Base-by-base conservation (phyloP, 1,140 invertebrate genomes). In the Chlorops oryzae region DNA sequence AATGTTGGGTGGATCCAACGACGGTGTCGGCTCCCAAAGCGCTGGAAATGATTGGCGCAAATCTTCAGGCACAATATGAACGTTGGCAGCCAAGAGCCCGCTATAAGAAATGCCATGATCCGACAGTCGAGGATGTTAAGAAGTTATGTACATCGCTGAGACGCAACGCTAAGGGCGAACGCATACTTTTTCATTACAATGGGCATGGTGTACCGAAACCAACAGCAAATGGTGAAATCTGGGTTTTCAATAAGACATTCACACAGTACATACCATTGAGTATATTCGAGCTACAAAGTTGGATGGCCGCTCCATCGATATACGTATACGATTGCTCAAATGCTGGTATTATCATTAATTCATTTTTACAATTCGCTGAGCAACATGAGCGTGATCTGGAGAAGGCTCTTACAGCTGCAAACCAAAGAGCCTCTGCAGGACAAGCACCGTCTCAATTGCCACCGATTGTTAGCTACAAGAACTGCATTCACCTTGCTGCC, bases 301-400 rank as follows among this genome's bases (percentile, higher is more conserved):
- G 96, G 96, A 98, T 99, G 93, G 93, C 92, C 44, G 87, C 90
- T 44, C 96, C 96, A 5, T 97, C 95, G 35, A 96, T 99, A 51
- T 99, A 98, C 77, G 95, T 99, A 7, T 99, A 97, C 76, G 96
- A 99, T 73, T 99, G 96, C 77, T 96, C 93, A 22, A 97, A 96
- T 79, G 96, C 96, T 9, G 96, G 95, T 34, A 88, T 95, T 46
- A 96, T 98, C 59, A 85, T 97, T 23, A 88, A 96, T 48, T 86
- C 88, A 34, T 97, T 97, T 75, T 86, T 90, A 61, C 82, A 86
- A 59, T 97, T 96, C 76, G 91, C 92, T 9, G 82, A 85, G 32
- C 92, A 96, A 66, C 90, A 96, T 63, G 89, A 95, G 72, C 80
- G 81, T 51, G 92, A 96, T 72, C 86, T 84, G 62, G 82, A 90